Evolutionary conservation across 2,888 invertebrate genomes (phyloP), one percentile per base, ranked within the genome.

Genomic region (Philhelius pedissequus): DNA sequence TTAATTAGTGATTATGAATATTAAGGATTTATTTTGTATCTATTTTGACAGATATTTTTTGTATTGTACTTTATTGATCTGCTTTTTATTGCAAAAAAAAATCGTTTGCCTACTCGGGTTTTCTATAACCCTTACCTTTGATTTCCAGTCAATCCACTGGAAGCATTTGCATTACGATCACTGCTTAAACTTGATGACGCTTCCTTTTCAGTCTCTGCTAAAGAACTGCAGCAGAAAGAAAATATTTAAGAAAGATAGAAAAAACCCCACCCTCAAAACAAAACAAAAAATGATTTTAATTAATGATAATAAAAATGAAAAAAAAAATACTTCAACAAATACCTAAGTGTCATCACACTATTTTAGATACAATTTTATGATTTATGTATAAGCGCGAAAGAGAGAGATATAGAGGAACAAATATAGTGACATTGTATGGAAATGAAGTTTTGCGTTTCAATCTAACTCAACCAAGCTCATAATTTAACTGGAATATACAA

Each of bases 131-230:
- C 38, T 58, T 79, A 84, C 84, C 79, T 79, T 75, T 60, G 50
- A 58, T 64, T 38, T 75, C 27, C 69, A 54, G 40, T 66, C 15
- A 75, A 50, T 70, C 64, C 78, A 71, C 58, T 54, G 35, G 74
- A 38, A 48, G 70, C 32, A 58, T 79, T 84, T 22, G 79, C 56
- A 79, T 79, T 79, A n/a, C 75, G 79, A 71, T 84, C 84, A 15
- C 52, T 25, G 60, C 60, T 60, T 11, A 79, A 22, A 70, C 84
- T 84, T 40, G 84, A 75, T 32, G 84, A 84, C 4, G 79, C 70
- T 68, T 84, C 79, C 30, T 60, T 75, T 40, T 80, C 79, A 60
- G 84, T 79, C n/a, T 84, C 79, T 60, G 79, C 60, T 54, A 75
- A 52, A 25, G 70, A 79, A 60, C 79, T 75, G 60, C 71, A 79